phyloP scores from a whole-genome alignment of 2,888 invertebrate species.

The Sialis lutaria region DNA sequence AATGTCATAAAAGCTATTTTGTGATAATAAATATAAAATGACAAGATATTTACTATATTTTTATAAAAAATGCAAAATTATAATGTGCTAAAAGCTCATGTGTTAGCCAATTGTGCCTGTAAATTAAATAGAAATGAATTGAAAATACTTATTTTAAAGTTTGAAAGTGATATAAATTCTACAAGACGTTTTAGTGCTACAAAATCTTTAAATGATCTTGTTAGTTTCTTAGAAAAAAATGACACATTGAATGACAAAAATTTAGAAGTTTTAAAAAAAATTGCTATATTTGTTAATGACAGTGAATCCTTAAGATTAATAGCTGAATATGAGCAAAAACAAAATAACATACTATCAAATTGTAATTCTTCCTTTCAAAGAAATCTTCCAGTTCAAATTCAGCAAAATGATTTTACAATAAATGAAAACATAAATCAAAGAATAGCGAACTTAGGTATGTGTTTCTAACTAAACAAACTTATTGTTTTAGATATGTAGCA shows the following conservation, averaged over 20 bases:
- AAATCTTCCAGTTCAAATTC: too few relatives aligned
- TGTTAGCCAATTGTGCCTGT: not conserved
- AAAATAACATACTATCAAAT: not conserved
- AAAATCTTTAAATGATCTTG: slow-evolving; percentile 10
- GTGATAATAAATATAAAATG: not conserved
- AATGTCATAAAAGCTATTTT: not conserved
- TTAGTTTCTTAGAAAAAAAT: slow-evolving; percentile 16
- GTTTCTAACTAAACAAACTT: too few relatives aligned
- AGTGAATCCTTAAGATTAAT: not conserved
- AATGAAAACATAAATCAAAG: too few relatives aligned
- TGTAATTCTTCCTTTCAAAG: too few relatives aligned
- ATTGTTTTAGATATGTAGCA: too few relatives aligned
- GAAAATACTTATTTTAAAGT: slow-evolving; percentile 3
- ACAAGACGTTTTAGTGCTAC: slow-evolving; percentile 12
- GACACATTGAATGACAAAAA: slow-evolving; percentile 13
- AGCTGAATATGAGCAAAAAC: not conserved
- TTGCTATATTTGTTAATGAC: slow-evolving; percentile 7
- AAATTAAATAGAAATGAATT: not conserved
- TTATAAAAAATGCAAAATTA: not conserved
- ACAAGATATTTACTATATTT: too few relatives aligned
- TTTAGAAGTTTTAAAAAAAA: slow-evolving; percentile 10
- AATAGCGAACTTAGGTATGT: too few relatives aligned
- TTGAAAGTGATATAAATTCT: slow-evolving; percentile 13
- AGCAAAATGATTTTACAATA: too few relatives aligned
- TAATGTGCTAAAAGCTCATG: not conserved